Evolutionary conservation across 1,140 invertebrate genomes (phyloP).

Genomic region (Pogonomyrmex californicus): DNA sequence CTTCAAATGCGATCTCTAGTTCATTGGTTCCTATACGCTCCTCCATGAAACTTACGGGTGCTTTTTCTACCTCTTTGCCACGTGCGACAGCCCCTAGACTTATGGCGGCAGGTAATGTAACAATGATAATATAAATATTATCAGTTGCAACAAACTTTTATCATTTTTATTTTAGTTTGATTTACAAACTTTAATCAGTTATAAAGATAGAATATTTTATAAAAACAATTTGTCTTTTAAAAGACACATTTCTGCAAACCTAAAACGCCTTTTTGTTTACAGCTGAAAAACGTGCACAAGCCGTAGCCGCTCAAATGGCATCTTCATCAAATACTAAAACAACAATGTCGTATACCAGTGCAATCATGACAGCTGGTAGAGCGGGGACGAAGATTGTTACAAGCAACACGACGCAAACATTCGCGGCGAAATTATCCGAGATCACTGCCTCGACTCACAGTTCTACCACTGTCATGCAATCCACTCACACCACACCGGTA

Average conservation of each 20-base stretch:
- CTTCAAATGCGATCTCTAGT: slow-evolving; percentile 80
- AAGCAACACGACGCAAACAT: slow-evolving; percentile 87
- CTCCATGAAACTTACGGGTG: slow-evolving; percentile 81
- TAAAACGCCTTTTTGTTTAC: not conserved
- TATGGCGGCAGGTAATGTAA: slow-evolving; percentile 85
- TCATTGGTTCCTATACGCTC: slow-evolving; percentile 84
- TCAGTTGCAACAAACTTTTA: not conserved
- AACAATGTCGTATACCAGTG: slow-evolving; percentile 89
- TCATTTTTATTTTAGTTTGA: not conserved
- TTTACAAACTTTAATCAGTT: not conserved
- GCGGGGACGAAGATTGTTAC: slow-evolving; percentile 86
- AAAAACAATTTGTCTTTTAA: not conserved
- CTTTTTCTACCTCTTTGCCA: slow-evolving; percentile 83
- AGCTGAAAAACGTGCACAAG: slow-evolving; percentile 85
- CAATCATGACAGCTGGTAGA: slow-evolving; percentile 88
- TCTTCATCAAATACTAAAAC: slow-evolving; percentile 87
- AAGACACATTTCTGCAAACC: too few relatives aligned
- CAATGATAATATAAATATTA: not conserved
- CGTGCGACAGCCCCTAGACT: slow-evolving; percentile 87
- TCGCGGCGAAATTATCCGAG: slow-evolving; percentile 89
- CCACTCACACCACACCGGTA: slow-evolving; percentile 72
- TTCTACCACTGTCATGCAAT: slow-evolving; percentile 77
- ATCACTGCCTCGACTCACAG: slow-evolving; percentile 83
- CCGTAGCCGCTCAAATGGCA: slow-evolving; percentile 84
- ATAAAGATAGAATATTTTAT: not conserved